Evolutionary conservation across 2,113 vertebrate genomes (phyloP).

Genomic region (Xerus inauris): DNA sequence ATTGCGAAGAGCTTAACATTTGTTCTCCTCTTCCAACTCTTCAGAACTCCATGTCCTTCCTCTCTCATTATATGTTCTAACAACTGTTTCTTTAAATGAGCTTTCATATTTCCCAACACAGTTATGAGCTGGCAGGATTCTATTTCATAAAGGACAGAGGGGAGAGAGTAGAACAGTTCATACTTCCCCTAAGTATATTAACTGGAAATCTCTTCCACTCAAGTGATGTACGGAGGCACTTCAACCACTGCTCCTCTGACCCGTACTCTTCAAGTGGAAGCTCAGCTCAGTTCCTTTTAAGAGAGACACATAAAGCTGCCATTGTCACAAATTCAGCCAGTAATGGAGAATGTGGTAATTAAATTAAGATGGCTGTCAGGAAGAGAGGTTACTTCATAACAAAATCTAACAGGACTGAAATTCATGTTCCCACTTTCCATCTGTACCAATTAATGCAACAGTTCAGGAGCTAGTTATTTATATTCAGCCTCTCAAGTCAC

Average conservation of each 20-base stretch:
- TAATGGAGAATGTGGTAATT: constrained; percentile 57
- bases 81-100: constrained; percentile 52
- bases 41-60: not conserved
- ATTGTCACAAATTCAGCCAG: constrained; percentile 47
- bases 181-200: constrained; percentile 38
- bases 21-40: not conserved
- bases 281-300: constrained; percentile 9
- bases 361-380: constrained; percentile 32
- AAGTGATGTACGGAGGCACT: not conserved
- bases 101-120: constrained; percentile 43
- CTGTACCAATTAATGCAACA: constrained; percentile 52
- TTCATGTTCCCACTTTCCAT: constrained; percentile 46
- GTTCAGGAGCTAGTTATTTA: not conserved
- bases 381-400: constrained; percentile 51
- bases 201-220: constrained; percentile 39
- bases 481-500: not conserved
- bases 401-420: constrained; percentile 48
- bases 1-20: not conserved
- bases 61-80: not conserved
- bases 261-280: not conserved
- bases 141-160: not conserved
- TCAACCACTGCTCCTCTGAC: constrained; percentile 34
- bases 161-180: not conserved
- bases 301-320: constrained; percentile 48
- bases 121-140: not conserved